phyloP scores from a whole-genome alignment of 2,113 vertebrate genomes.

The Thermophis baileyi region DNA sequence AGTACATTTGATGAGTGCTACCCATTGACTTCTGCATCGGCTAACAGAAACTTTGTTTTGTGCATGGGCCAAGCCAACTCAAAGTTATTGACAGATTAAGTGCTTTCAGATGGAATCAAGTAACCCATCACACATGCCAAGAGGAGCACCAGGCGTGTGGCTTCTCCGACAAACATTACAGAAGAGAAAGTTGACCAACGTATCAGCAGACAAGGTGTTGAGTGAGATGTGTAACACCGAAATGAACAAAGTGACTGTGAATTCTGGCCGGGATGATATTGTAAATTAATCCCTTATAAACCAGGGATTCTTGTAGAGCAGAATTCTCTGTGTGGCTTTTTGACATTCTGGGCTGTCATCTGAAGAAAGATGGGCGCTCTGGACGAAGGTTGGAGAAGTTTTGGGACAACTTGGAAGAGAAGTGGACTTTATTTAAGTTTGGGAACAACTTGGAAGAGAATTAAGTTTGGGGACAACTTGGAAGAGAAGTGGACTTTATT shows the following conservation, averaged over 20 bases:
- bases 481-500: too few species aligned
- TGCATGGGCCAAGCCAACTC: not conserved
- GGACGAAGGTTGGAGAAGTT: not conserved
- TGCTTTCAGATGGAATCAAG: slow-evolving; percentile 45
- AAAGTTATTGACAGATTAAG: slow-evolving; percentile 15
- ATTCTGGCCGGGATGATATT: too few species aligned
- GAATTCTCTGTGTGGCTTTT: not conserved
- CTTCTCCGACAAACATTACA: slow-evolving; percentile 6
- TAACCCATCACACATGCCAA: slow-evolving; percentile 15
- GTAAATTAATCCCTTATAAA: not conserved
- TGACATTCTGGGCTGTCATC: not conserved
- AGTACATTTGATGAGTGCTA: not conserved
- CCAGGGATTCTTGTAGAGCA: too few species aligned
- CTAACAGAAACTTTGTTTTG: not conserved
- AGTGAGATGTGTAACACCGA: slow-evolving; percentile 27
- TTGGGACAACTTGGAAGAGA: not conserved
- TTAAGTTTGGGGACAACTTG: too few species aligned
- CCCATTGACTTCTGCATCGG: not conserved
- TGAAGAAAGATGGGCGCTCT: not conserved
- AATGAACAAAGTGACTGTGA: slow-evolving; percentile 38
- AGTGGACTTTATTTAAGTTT: not conserved
- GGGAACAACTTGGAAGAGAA: too few species aligned
- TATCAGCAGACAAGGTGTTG: not conserved
- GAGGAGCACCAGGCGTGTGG: not conserved
- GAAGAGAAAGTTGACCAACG: slow-evolving; percentile 27